A percentile compares a stretch with the other conserved stretches of the same genome.
These are phyloP conservation scores for Lacanobia wlatinum DNA, from an alignment of 2,888 invertebrate genomes.

Conservation along the genomic window DNA sequence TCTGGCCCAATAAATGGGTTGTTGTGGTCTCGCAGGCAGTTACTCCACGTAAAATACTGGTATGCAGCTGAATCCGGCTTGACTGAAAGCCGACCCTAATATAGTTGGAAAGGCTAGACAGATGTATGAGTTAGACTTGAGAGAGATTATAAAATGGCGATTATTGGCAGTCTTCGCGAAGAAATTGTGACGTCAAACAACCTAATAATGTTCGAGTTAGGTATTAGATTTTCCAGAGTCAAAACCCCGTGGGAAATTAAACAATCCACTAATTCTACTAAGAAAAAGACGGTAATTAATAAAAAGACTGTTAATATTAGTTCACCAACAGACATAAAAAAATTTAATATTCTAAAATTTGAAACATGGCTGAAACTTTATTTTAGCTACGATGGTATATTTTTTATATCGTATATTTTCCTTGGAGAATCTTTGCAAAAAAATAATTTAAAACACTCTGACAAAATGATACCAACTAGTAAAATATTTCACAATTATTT, in stretches of 20 bases:
- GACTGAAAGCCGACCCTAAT: too few species aligned
- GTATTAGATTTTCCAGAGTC: not conserved
- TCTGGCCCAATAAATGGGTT: too few species aligned
- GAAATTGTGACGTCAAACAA: not conserved
- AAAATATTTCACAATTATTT: too few species aligned
- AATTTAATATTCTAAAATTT: not conserved
- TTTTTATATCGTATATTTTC: not conserved
- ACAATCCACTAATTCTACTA: not conserved
- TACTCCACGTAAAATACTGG: too few species aligned
- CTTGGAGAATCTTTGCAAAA: not conserved
- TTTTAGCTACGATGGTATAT: not conserved
- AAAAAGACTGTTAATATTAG: too few species aligned
- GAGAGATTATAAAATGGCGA: too few species aligned
- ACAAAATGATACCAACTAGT: not conserved
- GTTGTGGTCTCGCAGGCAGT: too few species aligned
- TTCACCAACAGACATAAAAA: slow-evolving; percentile 16
- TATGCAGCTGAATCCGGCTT: too few species aligned
- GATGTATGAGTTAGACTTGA: too few species aligned
- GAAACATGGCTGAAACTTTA: not conserved
- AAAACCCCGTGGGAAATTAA: slow-evolving; percentile 43
- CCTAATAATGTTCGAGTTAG: slow-evolving; percentile 8
- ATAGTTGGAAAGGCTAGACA: too few species aligned
- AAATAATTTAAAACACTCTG: not conserved
- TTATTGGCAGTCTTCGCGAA: too few species aligned
- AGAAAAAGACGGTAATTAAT: slow-evolving; percentile 6